phyloP scores from a whole-genome alignment of 2,113 vertebrate species.

The Plestiodon gilberti region DNA sequence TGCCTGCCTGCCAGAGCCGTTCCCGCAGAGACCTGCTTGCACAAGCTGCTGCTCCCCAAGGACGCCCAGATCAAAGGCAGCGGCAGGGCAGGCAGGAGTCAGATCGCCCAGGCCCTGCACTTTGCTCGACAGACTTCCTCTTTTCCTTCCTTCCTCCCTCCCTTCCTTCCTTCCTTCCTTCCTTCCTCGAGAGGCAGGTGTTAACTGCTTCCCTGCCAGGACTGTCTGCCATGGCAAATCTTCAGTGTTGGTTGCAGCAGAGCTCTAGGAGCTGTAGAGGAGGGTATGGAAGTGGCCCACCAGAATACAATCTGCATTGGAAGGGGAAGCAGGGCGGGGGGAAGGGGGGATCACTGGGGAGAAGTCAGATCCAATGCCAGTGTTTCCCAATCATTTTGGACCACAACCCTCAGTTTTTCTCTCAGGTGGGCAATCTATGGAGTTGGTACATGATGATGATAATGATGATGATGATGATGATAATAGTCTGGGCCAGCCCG shows the following conservation, averaged over 20 bases:
- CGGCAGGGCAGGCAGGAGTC: slow-evolving; percentile 43
- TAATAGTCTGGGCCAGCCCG: too few relatives aligned
- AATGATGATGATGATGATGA: too few relatives aligned
- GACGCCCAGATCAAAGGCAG: slow-evolving; percentile 69
- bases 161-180: slow-evolving; percentile 25
- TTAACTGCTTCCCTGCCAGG: slow-evolving; percentile 69
- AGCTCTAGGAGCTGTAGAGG: neutral
- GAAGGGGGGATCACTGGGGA: too few relatives aligned
- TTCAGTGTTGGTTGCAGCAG: neutral
- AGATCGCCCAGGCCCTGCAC: slow-evolving; percentile 39
- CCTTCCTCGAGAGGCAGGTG: slow-evolving; percentile 45
- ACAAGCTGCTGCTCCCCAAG: slow-evolving; percentile 43
- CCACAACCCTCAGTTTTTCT: too few relatives aligned
- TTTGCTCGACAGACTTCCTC: slow-evolving; percentile 41
- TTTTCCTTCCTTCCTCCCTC: slow-evolving; percentile 19
- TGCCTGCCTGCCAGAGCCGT: neutral
- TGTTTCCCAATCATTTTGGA: too few relatives aligned
- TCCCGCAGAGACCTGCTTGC: slow-evolving; percentile 56
- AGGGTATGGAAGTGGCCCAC: too few relatives aligned
- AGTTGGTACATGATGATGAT: too few relatives aligned
- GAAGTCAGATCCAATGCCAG: too few relatives aligned
- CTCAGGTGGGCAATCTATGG: too few relatives aligned
- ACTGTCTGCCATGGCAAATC: neutral
- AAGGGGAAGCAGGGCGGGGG: too few relatives aligned
- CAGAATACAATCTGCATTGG: too few relatives aligned